These are phyloP conservation scores for Monochamus alternatus DNA, from an alignment of 2,888 invertebrate genomes.

Conservation along the genomic window DNA sequence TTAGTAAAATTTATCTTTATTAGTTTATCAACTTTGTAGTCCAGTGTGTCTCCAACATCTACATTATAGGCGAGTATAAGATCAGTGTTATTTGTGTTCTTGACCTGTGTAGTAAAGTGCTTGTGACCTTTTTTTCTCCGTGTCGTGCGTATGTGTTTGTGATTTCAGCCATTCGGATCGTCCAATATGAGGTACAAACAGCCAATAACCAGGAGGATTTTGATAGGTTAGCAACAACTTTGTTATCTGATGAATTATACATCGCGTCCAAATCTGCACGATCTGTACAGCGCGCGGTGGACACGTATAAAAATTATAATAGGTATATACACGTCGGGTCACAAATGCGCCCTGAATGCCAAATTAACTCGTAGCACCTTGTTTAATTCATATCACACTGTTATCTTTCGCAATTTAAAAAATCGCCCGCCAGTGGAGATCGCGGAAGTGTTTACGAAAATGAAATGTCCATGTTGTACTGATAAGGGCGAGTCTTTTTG, in stretches of 20 bases:
- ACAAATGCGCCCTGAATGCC: background rate
- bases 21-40: slow-evolving; percentile 55
- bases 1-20: slow-evolving; percentile 57
- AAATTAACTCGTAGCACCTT: background rate
- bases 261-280: background rate
- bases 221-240: slow-evolving; percentile 47
- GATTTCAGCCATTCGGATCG: slow-evolving; percentile 7
- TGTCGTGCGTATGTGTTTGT: slow-evolving; percentile 42
- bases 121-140: slow-evolving; percentile 52
- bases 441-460: background rate
- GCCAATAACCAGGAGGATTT: slow-evolving; percentile 59
- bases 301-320: slow-evolving; percentile 6
- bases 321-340: background rate
- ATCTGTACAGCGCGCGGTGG: background rate
- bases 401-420: background rate
- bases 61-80: slow-evolving; percentile 37
- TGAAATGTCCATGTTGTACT: background rate
- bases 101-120: slow-evolving; percentile 54
- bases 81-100: slow-evolving; percentile 54
- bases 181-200: slow-evolving; percentile 62
- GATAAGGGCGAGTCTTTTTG: too few relatives aligned
- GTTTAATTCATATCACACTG: slow-evolving; percentile 32
- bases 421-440: background rate
- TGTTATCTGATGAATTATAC: slow-evolving; percentile 13
- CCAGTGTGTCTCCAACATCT: slow-evolving; percentile 56